These are phyloP conservation scores for Pemphredon lugubris DNA, from an alignment of 2,888 invertebrate genomes.

Conservation along the genomic window DNA sequence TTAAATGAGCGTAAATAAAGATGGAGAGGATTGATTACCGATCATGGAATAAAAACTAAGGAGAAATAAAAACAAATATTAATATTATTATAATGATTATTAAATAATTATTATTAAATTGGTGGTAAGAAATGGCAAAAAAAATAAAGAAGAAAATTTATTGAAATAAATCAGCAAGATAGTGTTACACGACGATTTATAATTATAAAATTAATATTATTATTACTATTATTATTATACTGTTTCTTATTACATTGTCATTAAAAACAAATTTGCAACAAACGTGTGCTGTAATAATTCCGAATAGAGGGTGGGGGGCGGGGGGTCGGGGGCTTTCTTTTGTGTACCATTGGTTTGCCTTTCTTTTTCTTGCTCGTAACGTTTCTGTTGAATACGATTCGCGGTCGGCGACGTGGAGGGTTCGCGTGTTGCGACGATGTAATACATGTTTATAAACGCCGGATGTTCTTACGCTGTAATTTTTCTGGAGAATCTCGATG, in stretches of 20 bases:
- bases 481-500: slow-evolving; percentile 46
- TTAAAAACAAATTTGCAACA: slow-evolving; percentile 77
- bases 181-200: slow-evolving; percentile 77
- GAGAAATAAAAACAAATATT: slow-evolving; percentile 75
- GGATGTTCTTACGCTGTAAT: slow-evolving; percentile 51
- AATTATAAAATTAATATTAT: slow-evolving; percentile 75
- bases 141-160: slow-evolving; percentile 65
- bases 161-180: slow-evolving; percentile 73
- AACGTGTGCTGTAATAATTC: slow-evolving; percentile 64
- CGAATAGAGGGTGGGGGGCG: no score
- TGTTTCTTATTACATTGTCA: slow-evolving; percentile 80
- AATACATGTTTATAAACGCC: slow-evolving; percentile 41
- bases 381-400: slow-evolving; percentile 40
- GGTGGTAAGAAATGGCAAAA: slow-evolving; percentile 73
- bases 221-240: slow-evolving; percentile 78
- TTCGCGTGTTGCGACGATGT: slow-evolving; percentile 54
- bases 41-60: slow-evolving; percentile 70
- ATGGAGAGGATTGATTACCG: slow-evolving; percentile 67
- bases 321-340: slow-evolving; percentile 31
- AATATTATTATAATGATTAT: slow-evolving; percentile 74
- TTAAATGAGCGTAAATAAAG: no score
- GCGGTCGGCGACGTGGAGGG: slow-evolving; percentile 40
- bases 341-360: slow-evolving; percentile 42
- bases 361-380: slow-evolving; percentile 50
- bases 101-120: slow-evolving; percentile 74